Conservation (phyloP, 2,888 invertebrate species). For the Aphidius colemani region DNA sequence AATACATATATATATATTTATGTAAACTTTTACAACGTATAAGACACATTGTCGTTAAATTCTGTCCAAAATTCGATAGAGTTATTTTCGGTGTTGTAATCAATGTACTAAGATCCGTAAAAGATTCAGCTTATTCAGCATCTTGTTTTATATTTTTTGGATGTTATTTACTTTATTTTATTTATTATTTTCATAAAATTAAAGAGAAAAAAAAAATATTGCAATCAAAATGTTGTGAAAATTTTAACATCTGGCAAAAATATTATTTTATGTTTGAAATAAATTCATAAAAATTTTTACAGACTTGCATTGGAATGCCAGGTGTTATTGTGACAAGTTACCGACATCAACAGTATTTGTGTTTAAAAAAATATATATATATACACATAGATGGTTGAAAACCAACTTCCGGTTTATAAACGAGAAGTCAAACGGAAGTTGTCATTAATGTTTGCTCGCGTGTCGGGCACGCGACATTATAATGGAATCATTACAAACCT, state of each 20-base stretch:
- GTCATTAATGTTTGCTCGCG: slow-evolving; percentile 45
- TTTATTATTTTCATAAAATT: no score
- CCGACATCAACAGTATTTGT: slow-evolving; percentile 37
- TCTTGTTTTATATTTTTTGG: neutral
- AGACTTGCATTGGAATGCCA: neutral
- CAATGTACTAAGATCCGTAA: neutral
- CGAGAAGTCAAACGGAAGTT: slow-evolving; percentile 44
- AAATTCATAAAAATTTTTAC: no score
- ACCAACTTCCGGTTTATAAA: slow-evolving; percentile 40
- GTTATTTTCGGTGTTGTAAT: neutral
- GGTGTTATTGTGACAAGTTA: slow-evolving; percentile 40
- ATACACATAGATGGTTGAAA: slow-evolving; percentile 6
- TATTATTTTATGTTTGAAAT: no score
- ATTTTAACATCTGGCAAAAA: neutral
- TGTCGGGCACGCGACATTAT: slow-evolving; percentile 51
- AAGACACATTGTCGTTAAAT: slow-evolving; percentile 12
- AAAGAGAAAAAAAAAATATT: neutral
- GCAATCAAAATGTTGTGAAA: neutral
- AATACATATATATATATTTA: no score
- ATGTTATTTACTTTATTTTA: neutral
- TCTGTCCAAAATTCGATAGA: slow-evolving; percentile 9
- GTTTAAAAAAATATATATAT: no score
- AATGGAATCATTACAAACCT: slow-evolving; percentile 39
- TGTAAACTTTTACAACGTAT: neutral
- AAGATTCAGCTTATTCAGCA: slow-evolving; percentile 4